phyloP scores from a whole-genome alignment of 2,888 invertebrate genomes.

The Drosophila leonis region DNA sequence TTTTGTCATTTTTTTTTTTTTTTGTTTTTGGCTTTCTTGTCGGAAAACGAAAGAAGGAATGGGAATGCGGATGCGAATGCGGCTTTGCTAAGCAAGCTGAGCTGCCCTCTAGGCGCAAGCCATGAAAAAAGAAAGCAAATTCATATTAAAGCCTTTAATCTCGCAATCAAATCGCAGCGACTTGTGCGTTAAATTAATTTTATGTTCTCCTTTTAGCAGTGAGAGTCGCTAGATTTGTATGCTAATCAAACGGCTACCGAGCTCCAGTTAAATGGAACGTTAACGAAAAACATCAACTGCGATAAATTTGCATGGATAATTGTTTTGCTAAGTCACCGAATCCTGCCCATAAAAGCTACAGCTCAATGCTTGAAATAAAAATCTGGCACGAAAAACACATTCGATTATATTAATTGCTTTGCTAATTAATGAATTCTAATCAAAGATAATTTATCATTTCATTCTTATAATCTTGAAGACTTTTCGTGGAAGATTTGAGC shows the following conservation, averaged over 20 bases:
- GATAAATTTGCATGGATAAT: constrained; percentile 6
- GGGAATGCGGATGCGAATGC: constrained; percentile 6
- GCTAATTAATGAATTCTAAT: constrained; percentile 6
- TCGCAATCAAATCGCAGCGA: constrained; percentile 40
- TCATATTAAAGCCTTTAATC: constrained; percentile 70
- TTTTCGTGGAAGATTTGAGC: neutral
- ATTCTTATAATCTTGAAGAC: too few species aligned
- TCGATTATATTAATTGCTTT: constrained; percentile 11
- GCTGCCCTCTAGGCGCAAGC: constrained; percentile 2
- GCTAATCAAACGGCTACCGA: constrained; percentile 2
- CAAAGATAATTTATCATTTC: neutral
- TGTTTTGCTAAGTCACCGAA: constrained; percentile 4
- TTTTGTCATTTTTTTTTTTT: constrained; percentile 6
- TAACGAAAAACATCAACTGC: neutral
- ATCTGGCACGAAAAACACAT: neutral
- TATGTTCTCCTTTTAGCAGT: constrained; percentile 8
- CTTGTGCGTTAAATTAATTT: constrained; percentile 53
- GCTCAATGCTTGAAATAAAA: neutral
- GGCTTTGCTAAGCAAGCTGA: neutral
- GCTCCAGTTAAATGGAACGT: constrained; percentile 1
- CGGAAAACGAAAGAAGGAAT: neutral
- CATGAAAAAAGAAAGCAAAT: constrained; percentile 45
- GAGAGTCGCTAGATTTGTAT: constrained; percentile 5
- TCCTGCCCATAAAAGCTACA: neutral
- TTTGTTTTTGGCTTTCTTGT: constrained; percentile 17